Conservation (phyloP, 2,888 invertebrate genomes). For the Lithosia quadra region DNA sequence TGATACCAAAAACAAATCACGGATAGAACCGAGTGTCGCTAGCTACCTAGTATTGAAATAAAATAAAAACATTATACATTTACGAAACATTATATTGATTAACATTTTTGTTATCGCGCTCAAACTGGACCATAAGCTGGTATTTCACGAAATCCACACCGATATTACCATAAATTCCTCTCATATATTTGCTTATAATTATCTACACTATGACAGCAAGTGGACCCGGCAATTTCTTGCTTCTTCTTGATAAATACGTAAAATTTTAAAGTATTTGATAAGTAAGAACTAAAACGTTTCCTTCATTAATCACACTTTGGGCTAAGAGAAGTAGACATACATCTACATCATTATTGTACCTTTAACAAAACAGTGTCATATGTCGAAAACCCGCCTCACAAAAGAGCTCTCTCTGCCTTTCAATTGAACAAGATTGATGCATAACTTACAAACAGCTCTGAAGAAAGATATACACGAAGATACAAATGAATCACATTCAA, state of each 20-base stretch:
- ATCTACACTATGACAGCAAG: neutral
- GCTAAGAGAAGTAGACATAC: neutral
- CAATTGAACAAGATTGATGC: slow-evolving; percentile 41
- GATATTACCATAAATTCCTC: neutral
- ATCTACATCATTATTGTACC: slow-evolving; percentile 9
- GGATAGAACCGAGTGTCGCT: neutral
- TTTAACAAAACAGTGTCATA: slow-evolving; percentile 26
- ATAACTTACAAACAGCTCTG: slow-evolving; percentile 17
- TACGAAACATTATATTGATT: neutral
- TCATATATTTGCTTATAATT: neutral
- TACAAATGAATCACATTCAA: slow-evolving; percentile 35
- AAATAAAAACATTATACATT: neutral
- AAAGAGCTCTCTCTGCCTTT: slow-evolving; percentile 33
- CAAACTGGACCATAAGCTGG: neutral
- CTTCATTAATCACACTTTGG: neutral
- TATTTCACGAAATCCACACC: neutral
- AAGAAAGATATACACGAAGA: neutral
- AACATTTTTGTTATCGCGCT: neutral
- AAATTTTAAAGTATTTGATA: neutral
- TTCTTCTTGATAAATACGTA: neutral
- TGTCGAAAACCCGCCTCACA: slow-evolving; percentile 29
- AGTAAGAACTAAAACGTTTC: neutral
- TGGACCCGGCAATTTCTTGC: neutral
- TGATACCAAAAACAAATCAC: neutral
- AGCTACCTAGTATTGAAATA: neutral